phyloP scores from a whole-genome alignment of 1,140 invertebrate species.

The Ridgeia piscesae region DNA sequence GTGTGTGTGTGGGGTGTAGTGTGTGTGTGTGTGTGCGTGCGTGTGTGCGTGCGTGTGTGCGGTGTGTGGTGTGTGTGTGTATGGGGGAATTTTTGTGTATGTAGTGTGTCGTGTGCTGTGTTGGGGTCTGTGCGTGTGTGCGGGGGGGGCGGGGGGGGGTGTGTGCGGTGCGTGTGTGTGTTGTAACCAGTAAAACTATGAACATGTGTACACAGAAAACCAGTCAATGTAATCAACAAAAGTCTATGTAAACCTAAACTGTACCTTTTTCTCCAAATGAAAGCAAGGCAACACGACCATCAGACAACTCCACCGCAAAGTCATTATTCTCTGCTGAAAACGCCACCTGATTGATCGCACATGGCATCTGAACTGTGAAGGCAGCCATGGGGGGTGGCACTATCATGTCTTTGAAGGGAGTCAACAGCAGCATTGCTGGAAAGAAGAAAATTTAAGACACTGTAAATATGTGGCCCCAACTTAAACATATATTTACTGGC shows the following conservation, averaged over 20 bases:
- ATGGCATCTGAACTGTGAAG: slow-evolving; percentile 62
- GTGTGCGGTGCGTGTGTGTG: too few relatives aligned
- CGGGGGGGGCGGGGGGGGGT: too few relatives aligned
- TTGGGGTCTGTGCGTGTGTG: too few relatives aligned
- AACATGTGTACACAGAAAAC: too few relatives aligned
- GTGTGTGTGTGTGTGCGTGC: too few relatives aligned
- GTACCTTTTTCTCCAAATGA: neutral
- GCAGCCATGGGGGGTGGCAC: slow-evolving; percentile 83
- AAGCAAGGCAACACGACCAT: neutral
- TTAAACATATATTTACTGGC: too few relatives aligned
- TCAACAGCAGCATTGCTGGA: slow-evolving; percentile 68
- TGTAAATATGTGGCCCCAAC: neutral
- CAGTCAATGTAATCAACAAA: neutral
- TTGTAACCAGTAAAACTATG: too few relatives aligned
- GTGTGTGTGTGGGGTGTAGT: too few relatives aligned
- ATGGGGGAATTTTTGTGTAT: too few relatives aligned
- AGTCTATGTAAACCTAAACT: neutral
- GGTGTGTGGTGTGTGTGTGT: too few relatives aligned
- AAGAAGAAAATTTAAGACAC: slow-evolving; percentile 24
- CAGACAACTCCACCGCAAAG: slow-evolving; percentile 12
- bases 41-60: too few relatives aligned
- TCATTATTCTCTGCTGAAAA: slow-evolving; percentile 60
- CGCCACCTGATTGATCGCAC: slow-evolving; percentile 64
- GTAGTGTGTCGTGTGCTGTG: too few relatives aligned
- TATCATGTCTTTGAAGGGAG: slow-evolving; percentile 71